A percentile compares a stretch with the other conserved stretches of the same genome.
These are phyloP conservation scores for Pentalonia nigronervosa DNA, from an alignment of 1,140 invertebrate genomes.

Conservation along the genomic window DNA sequence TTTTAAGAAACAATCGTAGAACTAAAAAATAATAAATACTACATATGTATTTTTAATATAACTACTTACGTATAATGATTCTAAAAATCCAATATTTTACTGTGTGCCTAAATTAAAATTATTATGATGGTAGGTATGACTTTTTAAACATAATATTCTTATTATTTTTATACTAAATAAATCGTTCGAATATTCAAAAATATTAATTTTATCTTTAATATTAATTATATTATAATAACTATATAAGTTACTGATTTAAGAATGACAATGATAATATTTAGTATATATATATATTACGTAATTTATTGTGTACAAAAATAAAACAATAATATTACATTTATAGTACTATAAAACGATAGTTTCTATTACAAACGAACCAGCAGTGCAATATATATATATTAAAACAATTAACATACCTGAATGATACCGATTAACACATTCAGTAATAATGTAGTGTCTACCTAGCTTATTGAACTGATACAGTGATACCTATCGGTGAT, in stretches of 20 bases:
- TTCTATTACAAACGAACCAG: not conserved
- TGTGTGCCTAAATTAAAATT: not conserved
- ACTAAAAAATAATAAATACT: not conserved
- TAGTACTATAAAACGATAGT: not conserved
- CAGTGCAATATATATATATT: not conserved
- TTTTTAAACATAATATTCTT: not conserved
- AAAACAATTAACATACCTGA: not conserved
- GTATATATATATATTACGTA: not conserved
- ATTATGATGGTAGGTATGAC: not conserved
- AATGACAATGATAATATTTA: not conserved
- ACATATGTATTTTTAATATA: not conserved
- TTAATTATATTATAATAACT: not conserved
- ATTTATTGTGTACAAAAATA: not conserved
- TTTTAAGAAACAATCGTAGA: not conserved
- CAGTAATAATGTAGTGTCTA: not conserved
- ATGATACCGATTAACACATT: not conserved
- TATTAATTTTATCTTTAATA: not conserved
- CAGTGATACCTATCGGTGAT: not conserved
- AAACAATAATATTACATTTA: not conserved
- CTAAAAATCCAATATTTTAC: not conserved
- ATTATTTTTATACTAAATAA: not conserved
- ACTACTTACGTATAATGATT: not conserved
- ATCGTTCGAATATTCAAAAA: not conserved
- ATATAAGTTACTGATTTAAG: not conserved
- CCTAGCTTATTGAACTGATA: not conserved